Base-by-base conservation (phyloP, 2,113 vertebrate species). In the Caranx melampygus region DNA sequence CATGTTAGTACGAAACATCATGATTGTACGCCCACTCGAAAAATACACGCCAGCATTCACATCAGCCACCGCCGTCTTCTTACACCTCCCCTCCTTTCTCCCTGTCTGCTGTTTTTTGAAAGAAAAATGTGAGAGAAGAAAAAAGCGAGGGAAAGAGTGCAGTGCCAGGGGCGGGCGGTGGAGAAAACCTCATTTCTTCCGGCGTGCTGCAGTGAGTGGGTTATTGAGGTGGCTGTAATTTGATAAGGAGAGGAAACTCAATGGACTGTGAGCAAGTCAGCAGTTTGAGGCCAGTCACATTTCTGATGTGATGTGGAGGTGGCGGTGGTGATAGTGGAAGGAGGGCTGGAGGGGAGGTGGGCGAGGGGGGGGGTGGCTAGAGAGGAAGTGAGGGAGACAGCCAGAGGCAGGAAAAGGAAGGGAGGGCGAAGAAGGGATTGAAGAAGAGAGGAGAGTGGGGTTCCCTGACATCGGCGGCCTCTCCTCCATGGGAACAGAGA, bases 191-290 rank as follows among this genome's bases (percentile, higher is more conserved):
- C 85, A 94, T 94, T 93, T 93, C 90, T 93, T 84, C 85, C 88
- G 90, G 88, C 88, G 86, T 86, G 89, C 87, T 87, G 91, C 91
- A 90, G 91, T 85, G 86, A 92, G 86, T 91, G 92, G 91, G 90
- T 95, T 95, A 94, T 95, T 94, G 93, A 93, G 92, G 92, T 93
- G 89, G 90, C 92, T 94, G 91, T 94, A 94, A 95, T 93, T 94
- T 94, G 91, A 92, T 95, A 94, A 92, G 92, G 84, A 94, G 93
- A 94, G 91, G 93, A 93, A 93, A 92, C 91, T 94, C 92, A 94
- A 93, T 94, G 92, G 93, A 93, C 93, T 94, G 93, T 89, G 91
- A 92, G 89, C 89, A 82, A 90, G 89, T 95, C 89, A 91, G 93
- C 94, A 93, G 78, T 94, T 93, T 93, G 90, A 90, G 90, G 87